A percentile compares a stretch with the other conserved stretches of the same genome.
phyloP scores from a whole-genome alignment of 2,888 invertebrate species.

The Synergus laeviventris region DNA sequence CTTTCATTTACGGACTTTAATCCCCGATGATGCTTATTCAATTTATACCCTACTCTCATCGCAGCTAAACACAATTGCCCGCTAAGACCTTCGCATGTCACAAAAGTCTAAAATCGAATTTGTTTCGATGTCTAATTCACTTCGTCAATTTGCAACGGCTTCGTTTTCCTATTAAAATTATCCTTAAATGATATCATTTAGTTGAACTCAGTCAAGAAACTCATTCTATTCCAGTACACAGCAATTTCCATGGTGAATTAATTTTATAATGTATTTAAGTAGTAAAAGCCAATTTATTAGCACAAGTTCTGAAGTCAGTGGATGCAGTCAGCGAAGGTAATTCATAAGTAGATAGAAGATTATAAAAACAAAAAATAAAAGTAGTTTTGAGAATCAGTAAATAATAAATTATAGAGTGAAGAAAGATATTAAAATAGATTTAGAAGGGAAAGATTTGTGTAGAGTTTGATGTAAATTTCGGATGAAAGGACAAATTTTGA shows the following conservation, averaged over 20 bases:
- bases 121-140: neutral
- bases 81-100: neutral
- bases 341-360: no score
- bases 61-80: neutral
- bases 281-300: no score
- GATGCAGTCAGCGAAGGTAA: no score
- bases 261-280: no score
- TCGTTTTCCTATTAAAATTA: neutral
- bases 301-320: no score
- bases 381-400: no score
- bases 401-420: neutral
- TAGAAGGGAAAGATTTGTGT: neutral
- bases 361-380: no score
- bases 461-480: conserved; percentile 3
- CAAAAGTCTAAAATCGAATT: neutral
- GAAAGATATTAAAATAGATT: neutral
- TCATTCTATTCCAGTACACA: no score
- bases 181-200: neutral
- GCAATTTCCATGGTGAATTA: no score
- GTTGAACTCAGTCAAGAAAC: no score
- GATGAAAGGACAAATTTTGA: conserved; percentile 12
- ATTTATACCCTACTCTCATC: conserved; percentile 16
- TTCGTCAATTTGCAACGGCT: neutral
- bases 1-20: conserved; percentile 33
- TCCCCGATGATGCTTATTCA: conserved; percentile 34